phyloP scores from a whole-genome alignment of 2,113 vertebrate species.

The Poeciliopsis prolifica region DNA sequence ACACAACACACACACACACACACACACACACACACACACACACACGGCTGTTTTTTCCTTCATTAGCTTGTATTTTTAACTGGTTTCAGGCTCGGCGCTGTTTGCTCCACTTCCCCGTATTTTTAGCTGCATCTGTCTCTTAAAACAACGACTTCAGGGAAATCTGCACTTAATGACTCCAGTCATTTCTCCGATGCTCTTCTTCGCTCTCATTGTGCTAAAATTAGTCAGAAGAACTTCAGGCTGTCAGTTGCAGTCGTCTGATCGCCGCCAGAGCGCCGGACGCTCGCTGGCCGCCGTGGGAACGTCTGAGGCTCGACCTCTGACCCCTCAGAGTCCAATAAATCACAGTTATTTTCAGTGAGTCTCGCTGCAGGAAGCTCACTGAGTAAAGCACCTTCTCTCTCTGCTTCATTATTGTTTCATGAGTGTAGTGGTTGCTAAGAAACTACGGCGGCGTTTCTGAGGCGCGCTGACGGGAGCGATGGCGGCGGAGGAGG shows the following conservation, averaged over 20 bases:
- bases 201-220: neutral
- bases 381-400: slow-evolving; percentile 37
- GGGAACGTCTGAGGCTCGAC: neutral
- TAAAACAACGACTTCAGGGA: neutral
- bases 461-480: slow-evolving; percentile 29
- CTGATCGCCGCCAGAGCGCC: neutral
- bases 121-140: neutral
- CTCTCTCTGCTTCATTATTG: slow-evolving; percentile 53
- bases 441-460: slow-evolving; percentile 59
- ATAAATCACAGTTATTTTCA: slow-evolving; percentile 15
- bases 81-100: neutral
- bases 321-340: neutral
- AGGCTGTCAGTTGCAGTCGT: neutral
- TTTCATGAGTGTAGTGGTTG: slow-evolving; percentile 58
- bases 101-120: neutral
- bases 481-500: slow-evolving; percentile 37
- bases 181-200: neutral
- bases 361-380: slow-evolving; percentile 22
- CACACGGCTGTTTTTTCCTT: neutral
- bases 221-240: neutral
- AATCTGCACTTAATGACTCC: neutral
- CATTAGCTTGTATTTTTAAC: neutral
- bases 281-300: neutral
- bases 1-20: too few species aligned
- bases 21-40: too few species aligned